Evolutionary conservation across 2,797 vertebrate genomes (phyloP).

Genomic region (Enteromius afrohamiltoni): DNA sequence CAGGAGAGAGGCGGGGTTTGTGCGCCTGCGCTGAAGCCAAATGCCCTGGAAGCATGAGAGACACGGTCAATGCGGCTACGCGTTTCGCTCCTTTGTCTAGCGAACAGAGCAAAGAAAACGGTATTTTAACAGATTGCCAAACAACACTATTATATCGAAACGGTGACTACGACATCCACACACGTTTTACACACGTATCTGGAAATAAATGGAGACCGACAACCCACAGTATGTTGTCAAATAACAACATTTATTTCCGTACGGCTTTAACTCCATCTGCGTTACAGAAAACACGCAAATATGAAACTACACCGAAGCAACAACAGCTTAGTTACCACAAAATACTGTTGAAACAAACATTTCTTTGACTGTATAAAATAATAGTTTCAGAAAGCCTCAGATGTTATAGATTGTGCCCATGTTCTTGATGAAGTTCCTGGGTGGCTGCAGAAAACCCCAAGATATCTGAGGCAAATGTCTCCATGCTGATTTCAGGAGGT

Average conservation of each 20-base stretch:
- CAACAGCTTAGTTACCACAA: neutral
- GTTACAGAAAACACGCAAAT: neutral
- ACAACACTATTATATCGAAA: neutral
- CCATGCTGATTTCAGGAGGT: conserved; percentile 84
- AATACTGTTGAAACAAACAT: neutral
- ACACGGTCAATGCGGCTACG: conserved; percentile 39
- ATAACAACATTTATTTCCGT: conserved; percentile 25
- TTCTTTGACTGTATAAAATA: neutral
- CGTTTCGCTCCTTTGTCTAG: conserved; percentile 19
- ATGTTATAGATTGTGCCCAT: conserved; percentile 20
- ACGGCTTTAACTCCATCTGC: neutral
- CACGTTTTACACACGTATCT: neutral
- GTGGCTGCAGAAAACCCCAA: conserved; percentile 78
- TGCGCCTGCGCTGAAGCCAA: conserved; percentile 75
- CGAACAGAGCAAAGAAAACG: neutral
- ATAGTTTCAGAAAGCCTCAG: neutral
- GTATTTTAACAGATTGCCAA: neutral
- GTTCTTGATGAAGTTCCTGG: conserved; percentile 36
- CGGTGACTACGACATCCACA: neutral
- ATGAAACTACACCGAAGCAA: neutral
- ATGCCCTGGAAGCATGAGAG: conserved; percentile 51
- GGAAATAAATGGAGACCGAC: neutral
- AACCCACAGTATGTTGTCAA: neutral
- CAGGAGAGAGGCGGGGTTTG: conserved; percentile 72
- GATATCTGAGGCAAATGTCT: conserved; percentile 80